A percentile compares a stretch with the other conserved stretches of the same genome.
Conservation (phyloP, 2,888 invertebrate genomes). For the Cantharis lateralis region DNA sequence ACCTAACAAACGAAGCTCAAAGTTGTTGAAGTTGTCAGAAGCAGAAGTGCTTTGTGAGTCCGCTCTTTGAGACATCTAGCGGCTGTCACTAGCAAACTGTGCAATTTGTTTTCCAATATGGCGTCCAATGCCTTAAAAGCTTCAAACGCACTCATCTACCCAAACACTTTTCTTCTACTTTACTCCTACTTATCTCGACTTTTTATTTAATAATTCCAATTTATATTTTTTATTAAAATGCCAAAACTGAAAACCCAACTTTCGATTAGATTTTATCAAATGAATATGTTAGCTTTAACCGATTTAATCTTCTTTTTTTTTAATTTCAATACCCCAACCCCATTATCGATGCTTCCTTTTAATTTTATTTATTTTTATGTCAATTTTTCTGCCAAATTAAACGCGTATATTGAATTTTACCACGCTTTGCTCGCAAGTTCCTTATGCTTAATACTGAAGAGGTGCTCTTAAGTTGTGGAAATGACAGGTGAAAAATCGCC, state of each 20-base stretch:
- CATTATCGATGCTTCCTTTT: no score
- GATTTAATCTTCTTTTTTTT: neutral
- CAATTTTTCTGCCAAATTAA: neutral
- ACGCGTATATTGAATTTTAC: conserved; percentile 31
- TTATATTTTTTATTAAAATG: neutral
- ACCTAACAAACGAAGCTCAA: conserved; percentile 50
- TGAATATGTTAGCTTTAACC: neutral
- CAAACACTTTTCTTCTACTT: conserved; percentile 28
- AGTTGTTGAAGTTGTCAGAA: conserved; percentile 53
- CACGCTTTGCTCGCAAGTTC: conserved; percentile 32
- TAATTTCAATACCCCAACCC: neutral
- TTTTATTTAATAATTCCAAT: conserved; percentile 18
- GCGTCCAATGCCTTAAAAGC: conserved; percentile 46
- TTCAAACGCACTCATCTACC: conserved; percentile 48
- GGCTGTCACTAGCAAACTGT: conserved; percentile 52
- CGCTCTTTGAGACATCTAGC: conserved; percentile 55
- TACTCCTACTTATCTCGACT: conserved; percentile 14
- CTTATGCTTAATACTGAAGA: conserved; percentile 38
- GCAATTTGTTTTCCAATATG: conserved; percentile 55
- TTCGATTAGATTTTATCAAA: neutral
- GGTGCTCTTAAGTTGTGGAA: conserved; percentile 36
- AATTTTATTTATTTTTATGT: neutral
- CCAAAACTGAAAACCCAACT: neutral
- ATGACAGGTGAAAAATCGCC: conserved; percentile 49
- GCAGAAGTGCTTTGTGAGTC: conserved; percentile 51